Conservation (phyloP, 2,888 invertebrate species). For the Iphiclides podalirius region DNA sequence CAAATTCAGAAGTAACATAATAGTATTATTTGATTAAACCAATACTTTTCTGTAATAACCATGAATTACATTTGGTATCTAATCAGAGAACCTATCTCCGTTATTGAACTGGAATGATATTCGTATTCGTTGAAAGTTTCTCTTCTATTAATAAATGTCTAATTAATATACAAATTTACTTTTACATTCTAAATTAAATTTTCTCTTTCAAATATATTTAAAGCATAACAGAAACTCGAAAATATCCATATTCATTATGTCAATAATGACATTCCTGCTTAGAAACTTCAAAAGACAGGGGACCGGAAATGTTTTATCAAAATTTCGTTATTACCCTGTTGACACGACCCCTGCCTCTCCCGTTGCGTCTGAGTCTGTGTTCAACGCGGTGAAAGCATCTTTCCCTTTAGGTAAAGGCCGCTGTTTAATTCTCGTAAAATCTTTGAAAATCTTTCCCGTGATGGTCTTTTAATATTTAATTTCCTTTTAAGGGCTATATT, state of each 20-base stretch:
- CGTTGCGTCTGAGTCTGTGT: constrained; percentile 35
- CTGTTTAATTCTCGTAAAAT: constrained; percentile 64
- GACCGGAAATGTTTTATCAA: constrained; percentile 58
- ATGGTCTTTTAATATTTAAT: constrained; percentile 74
- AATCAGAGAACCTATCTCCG: not conserved
- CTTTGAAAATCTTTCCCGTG: constrained; percentile 59
- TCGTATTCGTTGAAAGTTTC: too few relatives aligned
- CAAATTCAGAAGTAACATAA: not conserved
- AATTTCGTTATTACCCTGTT: constrained; percentile 63
- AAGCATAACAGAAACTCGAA: constrained; percentile 27
- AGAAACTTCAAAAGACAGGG: constrained; percentile 23
- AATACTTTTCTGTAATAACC: too few relatives aligned
- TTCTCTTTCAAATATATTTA: constrained; percentile 4
- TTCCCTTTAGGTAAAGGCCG: constrained; percentile 48
- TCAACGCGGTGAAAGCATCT: constrained; percentile 39
- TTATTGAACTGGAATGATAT: too few relatives aligned
- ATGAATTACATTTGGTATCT: not conserved
- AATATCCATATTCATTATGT: constrained; percentile 32
- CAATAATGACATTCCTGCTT: constrained; percentile 32
- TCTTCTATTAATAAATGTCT: too few relatives aligned
- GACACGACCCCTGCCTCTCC: constrained; percentile 39
- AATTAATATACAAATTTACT: too few relatives aligned
- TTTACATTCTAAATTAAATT: constrained; percentile 12
- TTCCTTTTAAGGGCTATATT: constrained; percentile 55
- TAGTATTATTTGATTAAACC: too few relatives aligned